These are phyloP conservation scores for Sitophilus oryzae DNA, from an alignment of 1,140 invertebrate genomes.

Conservation along the genomic window DNA sequence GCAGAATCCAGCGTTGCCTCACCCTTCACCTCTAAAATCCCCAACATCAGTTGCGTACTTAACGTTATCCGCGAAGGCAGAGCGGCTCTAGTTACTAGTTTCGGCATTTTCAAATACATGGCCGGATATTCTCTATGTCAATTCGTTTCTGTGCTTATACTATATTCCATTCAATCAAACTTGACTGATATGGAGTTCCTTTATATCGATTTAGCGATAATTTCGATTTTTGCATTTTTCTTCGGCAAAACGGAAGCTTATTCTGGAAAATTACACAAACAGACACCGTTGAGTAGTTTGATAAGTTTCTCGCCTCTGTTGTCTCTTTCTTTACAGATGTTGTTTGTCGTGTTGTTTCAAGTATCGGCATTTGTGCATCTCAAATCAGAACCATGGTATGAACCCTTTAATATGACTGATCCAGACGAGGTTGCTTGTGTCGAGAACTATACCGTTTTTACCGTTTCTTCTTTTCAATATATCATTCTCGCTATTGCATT, in stretches of 20 bases:
- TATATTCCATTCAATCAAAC: conserved; percentile 80
- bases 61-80: conserved; percentile 88
- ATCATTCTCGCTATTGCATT: conserved; percentile 85
- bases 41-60: conserved; percentile 88
- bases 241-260: conserved; percentile 77
- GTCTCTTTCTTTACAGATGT: conserved; percentile 68
- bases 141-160: conserved; percentile 84
- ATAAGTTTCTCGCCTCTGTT: conserved; percentile 60
- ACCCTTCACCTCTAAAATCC: conserved; percentile 87
- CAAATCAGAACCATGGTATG: conserved; percentile 67
- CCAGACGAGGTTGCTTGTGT: conserved; percentile 52
- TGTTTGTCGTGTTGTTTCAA: conserved; percentile 64
- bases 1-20: conserved; percentile 93
- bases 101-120: conserved; percentile 95
- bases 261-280: conserved; percentile 57
- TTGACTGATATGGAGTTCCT: conserved; percentile 79
- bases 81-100: conserved; percentile 90
- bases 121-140: conserved; percentile 71
- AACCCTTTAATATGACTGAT: conserved; percentile 50
- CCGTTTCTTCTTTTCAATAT: conserved; percentile 89
- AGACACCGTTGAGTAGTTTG: conserved; percentile 64
- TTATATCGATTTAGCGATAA: conserved; percentile 75
- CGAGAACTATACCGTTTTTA: conserved; percentile 83
- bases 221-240: conserved; percentile 76
- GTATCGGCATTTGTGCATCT: conserved; percentile 58